phyloP scores from a whole-genome alignment of 2,113 vertebrate species.

The Peromyscus maniculatus region DNA sequence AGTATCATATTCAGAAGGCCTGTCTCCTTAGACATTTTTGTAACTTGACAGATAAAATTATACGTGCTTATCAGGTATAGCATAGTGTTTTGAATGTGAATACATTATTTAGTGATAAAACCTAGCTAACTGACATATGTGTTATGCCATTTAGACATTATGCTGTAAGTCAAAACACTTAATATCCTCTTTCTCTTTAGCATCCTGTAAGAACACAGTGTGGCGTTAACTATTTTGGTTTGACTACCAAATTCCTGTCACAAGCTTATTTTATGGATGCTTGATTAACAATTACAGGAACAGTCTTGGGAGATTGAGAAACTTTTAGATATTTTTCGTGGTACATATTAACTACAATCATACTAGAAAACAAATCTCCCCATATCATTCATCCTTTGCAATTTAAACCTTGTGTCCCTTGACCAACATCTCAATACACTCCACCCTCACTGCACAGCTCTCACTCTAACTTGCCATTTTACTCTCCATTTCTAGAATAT shows the following conservation, averaged over 20 bases:
- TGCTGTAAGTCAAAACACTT: background rate
- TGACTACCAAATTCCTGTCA: background rate
- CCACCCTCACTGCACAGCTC: fast-evolving
- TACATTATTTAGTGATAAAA: background rate
- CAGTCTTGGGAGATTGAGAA: background rate
- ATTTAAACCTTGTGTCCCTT: background rate
- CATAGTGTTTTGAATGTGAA: background rate
- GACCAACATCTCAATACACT: background rate
- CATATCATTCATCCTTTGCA: background rate
- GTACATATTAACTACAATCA: background rate
- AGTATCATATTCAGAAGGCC: background rate
- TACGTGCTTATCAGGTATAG: background rate
- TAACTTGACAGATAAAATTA: background rate
- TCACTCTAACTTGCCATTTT: background rate
- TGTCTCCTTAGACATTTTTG: background rate
- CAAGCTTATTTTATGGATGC: background rate
- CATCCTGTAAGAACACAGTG: background rate
- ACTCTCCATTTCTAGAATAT: too few relatives aligned
- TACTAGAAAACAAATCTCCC: background rate
- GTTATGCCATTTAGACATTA: background rate
- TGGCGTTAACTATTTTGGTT: background rate
- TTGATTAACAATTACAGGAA: background rate
- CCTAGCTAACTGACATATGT: background rate
- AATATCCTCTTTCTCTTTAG: background rate
- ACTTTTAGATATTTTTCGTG: background rate